These are phyloP conservation scores for Drosophila baimaii DNA, from an alignment of 1,140 invertebrate species.

Conservation along the genomic window DNA sequence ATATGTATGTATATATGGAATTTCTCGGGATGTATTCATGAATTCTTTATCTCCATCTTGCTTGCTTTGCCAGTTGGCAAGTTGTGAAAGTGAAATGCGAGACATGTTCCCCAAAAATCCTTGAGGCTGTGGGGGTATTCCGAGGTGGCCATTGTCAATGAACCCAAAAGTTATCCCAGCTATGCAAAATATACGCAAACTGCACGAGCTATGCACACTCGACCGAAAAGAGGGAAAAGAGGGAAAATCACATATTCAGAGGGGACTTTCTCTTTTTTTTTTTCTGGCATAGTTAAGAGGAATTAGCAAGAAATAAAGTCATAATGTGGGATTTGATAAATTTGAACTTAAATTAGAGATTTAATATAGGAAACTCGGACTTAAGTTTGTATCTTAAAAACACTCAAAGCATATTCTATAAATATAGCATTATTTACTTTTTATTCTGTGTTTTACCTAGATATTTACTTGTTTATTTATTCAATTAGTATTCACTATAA, in stretches of 20 bases:
- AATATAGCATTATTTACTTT: too few relatives aligned
- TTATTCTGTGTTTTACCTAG: too few relatives aligned
- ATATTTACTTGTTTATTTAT: too few relatives aligned
- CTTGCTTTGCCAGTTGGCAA: constrained; percentile 60
- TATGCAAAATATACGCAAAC: constrained; percentile 35
- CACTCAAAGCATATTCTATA: neutral
- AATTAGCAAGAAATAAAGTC: neutral
- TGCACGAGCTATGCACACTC: constrained; percentile 21
- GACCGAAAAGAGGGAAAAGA: neutral
- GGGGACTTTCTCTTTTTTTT: too few relatives aligned
- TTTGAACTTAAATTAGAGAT: neutral
- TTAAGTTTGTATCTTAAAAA: neutral
- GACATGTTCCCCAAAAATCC: constrained; percentile 46
- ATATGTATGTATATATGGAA: neutral
- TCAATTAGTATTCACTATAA: too few relatives aligned
- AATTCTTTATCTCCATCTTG: constrained; percentile 71
- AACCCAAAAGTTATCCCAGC: constrained; percentile 47
- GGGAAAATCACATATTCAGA: too few relatives aligned
- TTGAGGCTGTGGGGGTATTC: constrained; percentile 29
- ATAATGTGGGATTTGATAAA: neutral
- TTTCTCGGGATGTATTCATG: constrained; percentile 55
- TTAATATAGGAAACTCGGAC: too few relatives aligned
- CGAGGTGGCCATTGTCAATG: constrained; percentile 43
- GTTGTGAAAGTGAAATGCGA: constrained; percentile 75
- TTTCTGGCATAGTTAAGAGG: too few relatives aligned